Percentiles rank a stretch among this genome's conserved stretches.
These are phyloP conservation scores for Zelleria hepariella DNA, from an alignment of 2,888 invertebrate species.

Conservation along the genomic window DNA sequence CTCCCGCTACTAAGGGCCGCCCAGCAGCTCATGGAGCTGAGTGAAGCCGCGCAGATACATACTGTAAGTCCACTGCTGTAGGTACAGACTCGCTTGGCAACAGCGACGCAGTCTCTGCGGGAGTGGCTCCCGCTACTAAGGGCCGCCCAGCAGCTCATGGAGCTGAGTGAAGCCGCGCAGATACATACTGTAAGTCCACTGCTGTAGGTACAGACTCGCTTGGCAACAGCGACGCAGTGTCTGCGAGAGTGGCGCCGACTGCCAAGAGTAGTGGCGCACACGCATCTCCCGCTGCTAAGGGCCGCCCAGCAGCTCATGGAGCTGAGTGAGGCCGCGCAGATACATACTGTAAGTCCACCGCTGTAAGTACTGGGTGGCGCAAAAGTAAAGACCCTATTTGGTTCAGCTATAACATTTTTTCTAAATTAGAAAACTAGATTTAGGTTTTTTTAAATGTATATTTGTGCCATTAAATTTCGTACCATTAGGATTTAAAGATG, in stretches of 20 bases:
- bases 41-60: constrained; percentile 72
- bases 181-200: neutral
- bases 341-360: neutral
- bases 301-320: constrained; percentile 84
- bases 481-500: no score
- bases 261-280: constrained; percentile 93
- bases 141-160: constrained; percentile 85
- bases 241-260: constrained; percentile 97
- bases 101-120: constrained; percentile 90
- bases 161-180: neutral
- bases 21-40: constrained; percentile 85
- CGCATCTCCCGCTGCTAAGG: constrained; percentile 93
- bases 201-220: no score
- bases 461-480: no score
- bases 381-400: no score
- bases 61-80: constrained; percentile 48
- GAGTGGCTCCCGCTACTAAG: constrained; percentile 97
- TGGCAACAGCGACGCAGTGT: constrained; percentile 89
- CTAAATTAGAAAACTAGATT: no score
- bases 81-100: no score
- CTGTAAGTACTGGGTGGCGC: no score
- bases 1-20: constrained; percentile 94
- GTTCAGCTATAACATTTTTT: no score
- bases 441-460: no score
- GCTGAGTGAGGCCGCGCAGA: neutral